Conservation (phyloP, 2,797 vertebrate species). For the Microcaecilia unicolor region DNA sequence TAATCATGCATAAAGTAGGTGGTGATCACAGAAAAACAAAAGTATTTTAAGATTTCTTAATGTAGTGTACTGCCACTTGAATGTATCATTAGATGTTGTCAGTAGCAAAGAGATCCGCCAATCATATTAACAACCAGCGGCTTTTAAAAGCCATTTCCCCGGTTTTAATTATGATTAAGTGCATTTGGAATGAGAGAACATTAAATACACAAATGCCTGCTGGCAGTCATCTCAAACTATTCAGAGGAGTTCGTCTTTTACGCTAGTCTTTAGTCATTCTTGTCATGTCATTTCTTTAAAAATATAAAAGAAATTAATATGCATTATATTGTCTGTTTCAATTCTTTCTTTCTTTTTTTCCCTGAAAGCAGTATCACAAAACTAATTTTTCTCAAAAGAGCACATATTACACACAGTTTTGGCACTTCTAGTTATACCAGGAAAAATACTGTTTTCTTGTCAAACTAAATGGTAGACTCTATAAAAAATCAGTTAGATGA, state of each 20-base stretch:
- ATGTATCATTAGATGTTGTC: conserved; percentile 48
- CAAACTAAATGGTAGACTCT: too few relatives aligned
- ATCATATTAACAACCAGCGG: conserved; percentile 44
- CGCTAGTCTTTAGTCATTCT: conserved; percentile 6
- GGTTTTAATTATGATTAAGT: conserved; percentile 54
- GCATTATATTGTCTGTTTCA: too few relatives aligned
- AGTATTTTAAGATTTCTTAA: conserved; percentile 41
- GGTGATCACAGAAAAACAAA: conserved; percentile 13
- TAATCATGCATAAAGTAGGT: conserved; percentile 16
- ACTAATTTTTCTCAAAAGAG: too few relatives aligned
- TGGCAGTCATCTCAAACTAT: conserved; percentile 32
- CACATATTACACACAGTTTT: too few relatives aligned
- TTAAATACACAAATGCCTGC: conserved; percentile 32
- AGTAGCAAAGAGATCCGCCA: conserved; percentile 48
- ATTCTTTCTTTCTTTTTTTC: too few relatives aligned
- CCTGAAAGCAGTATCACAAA: too few relatives aligned
- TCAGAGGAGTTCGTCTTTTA: conserved; percentile 7
- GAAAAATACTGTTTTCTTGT: too few relatives aligned
- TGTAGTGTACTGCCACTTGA: conserved; percentile 22
- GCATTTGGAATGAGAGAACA: conserved; percentile 40
- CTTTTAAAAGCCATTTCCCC: conserved; percentile 41
- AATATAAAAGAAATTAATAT: background rate
- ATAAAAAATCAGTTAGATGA: too few relatives aligned
- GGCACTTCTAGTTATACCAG: too few relatives aligned
- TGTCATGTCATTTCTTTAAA: conserved; percentile 1